These are phyloP conservation scores for Linepithema humile DNA, from an alignment of 1,140 invertebrate genomes.

Conservation along the genomic window DNA sequence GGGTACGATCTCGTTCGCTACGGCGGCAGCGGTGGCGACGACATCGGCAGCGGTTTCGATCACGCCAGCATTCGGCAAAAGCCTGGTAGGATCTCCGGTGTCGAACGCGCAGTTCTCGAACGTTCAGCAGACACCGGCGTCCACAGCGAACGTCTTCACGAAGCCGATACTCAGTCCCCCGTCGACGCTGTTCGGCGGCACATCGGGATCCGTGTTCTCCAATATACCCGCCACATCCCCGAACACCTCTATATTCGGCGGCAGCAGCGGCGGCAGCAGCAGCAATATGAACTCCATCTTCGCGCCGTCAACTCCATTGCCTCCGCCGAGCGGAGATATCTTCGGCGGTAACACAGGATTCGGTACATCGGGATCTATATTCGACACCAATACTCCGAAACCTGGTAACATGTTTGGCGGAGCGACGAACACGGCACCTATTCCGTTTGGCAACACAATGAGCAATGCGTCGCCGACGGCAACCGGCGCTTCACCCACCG, in stretches of 20 bases:
- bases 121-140: constrained; percentile 17
- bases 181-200: constrained; percentile 48
- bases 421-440: constrained; percentile 4
- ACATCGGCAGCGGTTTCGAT: constrained; percentile 24
- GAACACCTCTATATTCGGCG: constrained; percentile 55
- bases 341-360: constrained; percentile 64
- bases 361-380: constrained; percentile 51
- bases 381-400: constrained; percentile 53
- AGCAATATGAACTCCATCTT: constrained; percentile 61
- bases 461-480: constrained; percentile 19
- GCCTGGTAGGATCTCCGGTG: constrained; percentile 10
- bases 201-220: constrained; percentile 36
- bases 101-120: constrained; percentile 37
- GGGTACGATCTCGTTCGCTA: constrained; percentile 45
- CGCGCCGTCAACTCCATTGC: constrained; percentile 45
- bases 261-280: constrained; percentile 24
- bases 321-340: constrained; percentile 54
- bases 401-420: constrained; percentile 61
- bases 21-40: background rate
- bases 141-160: constrained; percentile 50
- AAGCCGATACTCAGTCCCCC: constrained; percentile 48
- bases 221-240: constrained; percentile 30
- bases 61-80: constrained; percentile 65
- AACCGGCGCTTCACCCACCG: background rate
- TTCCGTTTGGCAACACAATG: constrained; percentile 58